phyloP scores from a whole-genome alignment of 2,797 vertebrate genomes.

The Rhinatrema bivittatum region DNA sequence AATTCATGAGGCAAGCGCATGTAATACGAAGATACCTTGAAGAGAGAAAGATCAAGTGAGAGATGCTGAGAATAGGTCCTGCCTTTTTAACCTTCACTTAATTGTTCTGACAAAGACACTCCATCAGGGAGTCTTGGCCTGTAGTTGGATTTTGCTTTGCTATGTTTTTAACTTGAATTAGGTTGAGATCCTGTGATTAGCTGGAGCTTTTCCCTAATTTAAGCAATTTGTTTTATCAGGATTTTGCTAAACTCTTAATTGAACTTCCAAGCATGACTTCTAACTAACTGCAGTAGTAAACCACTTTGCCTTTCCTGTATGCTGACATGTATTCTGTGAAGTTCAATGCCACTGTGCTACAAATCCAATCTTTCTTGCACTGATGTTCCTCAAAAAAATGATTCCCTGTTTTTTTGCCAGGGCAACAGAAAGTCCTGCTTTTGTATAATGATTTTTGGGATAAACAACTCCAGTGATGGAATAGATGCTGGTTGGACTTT shows the following conservation, averaged over 20 bases:
- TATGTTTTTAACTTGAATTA: conserved; percentile 6
- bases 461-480: too few relatives aligned
- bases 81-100: conserved; percentile 41
- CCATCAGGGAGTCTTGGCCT: conserved; percentile 26
- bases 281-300: fast-evolving
- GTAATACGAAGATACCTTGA: conserved; percentile 48
- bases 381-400: too few relatives aligned
- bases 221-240: background rate
- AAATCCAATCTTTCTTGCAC: too few relatives aligned
- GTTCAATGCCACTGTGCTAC: conserved; percentile 30
- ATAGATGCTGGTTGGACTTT: too few relatives aligned
- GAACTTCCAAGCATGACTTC: background rate
- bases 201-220: conserved; percentile 4
- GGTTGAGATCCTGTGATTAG: conserved; percentile 15
- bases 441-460: too few relatives aligned
- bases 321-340: conserved; percentile 25
- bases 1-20: conserved; percentile 60
- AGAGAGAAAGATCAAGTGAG: conserved; percentile 44
- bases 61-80: conserved; percentile 21
- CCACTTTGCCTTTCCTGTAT: too few relatives aligned
- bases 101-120: conserved; percentile 40
- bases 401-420: too few relatives aligned
- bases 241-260: conserved; percentile 2
- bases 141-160: conserved; percentile 28
- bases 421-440: too few relatives aligned